Conservation (phyloP, 1,140 invertebrate genomes). For the Megalonaias nervosa region DNA sequence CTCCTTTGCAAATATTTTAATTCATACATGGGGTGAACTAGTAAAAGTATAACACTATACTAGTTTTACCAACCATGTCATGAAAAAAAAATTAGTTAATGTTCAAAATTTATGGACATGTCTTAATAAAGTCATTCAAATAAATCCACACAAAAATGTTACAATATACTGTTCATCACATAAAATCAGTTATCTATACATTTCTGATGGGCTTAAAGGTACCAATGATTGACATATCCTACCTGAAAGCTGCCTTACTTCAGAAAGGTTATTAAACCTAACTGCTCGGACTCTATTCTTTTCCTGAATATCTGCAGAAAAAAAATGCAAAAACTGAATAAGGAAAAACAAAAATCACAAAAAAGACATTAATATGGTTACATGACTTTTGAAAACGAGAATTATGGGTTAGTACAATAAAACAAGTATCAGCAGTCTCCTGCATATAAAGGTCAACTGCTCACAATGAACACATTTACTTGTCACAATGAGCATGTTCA, state of each 20-base stretch:
- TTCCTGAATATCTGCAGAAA: too few relatives aligned
- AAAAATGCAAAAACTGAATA: neutral
- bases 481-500: too few relatives aligned
- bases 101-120: too few relatives aligned
- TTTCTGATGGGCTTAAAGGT: neutral
- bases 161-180: neutral
- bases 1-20: too few relatives aligned
- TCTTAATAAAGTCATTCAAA: neutral
- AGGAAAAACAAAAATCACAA: conserved; percentile 5
- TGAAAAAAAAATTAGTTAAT: too few relatives aligned
- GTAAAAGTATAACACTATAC: too few relatives aligned
- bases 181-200: neutral
- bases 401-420: conserved; percentile 3
- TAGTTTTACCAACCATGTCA: too few relatives aligned
- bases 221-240: conserved; percentile 7
- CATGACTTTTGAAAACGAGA: conserved; percentile 1
- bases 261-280: conserved; percentile 88
- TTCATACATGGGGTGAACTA: too few relatives aligned
- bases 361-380: neutral
- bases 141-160: neutral
- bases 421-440: neutral
- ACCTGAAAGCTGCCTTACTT: conserved; percentile 74
- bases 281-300: conserved; percentile 74
- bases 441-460: too few relatives aligned
- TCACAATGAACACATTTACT: too few relatives aligned